phyloP scores from a whole-genome alignment of 2,113 vertebrate species.

The Platichthys stellatus region DNA sequence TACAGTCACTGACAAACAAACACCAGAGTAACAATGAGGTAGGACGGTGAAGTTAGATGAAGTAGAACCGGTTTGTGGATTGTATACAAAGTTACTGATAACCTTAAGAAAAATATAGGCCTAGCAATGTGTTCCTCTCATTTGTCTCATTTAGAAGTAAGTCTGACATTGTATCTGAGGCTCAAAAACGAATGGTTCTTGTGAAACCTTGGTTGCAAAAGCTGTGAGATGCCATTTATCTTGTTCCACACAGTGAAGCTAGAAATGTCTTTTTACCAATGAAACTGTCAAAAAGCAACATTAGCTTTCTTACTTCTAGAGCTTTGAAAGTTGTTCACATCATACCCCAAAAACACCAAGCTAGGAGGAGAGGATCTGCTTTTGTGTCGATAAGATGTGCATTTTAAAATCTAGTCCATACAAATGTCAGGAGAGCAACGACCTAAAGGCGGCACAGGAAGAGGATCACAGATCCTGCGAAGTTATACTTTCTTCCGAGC shows the following conservation, averaged over 20 bases:
- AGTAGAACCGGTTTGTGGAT: conserved; percentile 81
- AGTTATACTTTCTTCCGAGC: conserved; percentile 38
- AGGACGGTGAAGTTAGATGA: conserved; percentile 84
- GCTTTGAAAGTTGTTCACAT: conserved; percentile 57
- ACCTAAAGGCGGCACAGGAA: conserved; percentile 46
- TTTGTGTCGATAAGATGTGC: conserved; percentile 31
- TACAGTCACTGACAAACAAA: conserved; percentile 82
- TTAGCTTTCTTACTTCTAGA: conserved; percentile 42
- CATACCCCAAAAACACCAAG: conserved; percentile 48
- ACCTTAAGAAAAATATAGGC: conserved; percentile 76
- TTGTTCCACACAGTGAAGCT: conserved; percentile 49
- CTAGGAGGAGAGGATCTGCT: conserved; percentile 29
- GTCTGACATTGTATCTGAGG: conserved; percentile 66
- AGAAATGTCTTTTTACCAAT: conserved; percentile 30
- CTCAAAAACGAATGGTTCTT: conserved; percentile 52
- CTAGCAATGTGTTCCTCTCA: conserved; percentile 54
- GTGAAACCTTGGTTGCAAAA: conserved; percentile 48
- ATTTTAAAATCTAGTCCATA: conserved; percentile 52
- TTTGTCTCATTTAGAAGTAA: conserved; percentile 46
- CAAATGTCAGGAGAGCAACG: conserved; percentile 44
- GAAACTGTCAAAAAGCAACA: conserved; percentile 53
- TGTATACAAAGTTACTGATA: conserved; percentile 79
- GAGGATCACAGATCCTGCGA: conserved; percentile 47
- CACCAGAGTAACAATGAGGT: conserved; percentile 87
- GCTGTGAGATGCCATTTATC: conserved; percentile 47